Base-by-base conservation (phyloP, 1,140 invertebrate genomes). In the Caenorhabditis briggsae region DNA sequence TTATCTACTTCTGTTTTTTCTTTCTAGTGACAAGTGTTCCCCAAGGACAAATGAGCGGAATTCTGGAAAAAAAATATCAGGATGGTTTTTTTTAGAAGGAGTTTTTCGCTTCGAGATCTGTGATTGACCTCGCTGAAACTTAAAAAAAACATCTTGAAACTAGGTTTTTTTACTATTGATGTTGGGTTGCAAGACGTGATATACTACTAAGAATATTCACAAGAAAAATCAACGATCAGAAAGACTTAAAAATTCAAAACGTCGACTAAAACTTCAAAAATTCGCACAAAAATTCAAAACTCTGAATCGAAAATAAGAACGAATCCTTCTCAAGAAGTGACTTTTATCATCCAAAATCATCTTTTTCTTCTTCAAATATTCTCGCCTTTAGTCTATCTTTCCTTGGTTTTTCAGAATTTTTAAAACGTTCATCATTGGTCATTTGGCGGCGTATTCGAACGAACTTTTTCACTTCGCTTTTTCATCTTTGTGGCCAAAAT, bases 361-460 rank as follows among this genome's bases (percentile, higher is more conserved):
- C 55, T n/a, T 82, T 56, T 23, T 48, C 23, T 18, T n/a, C 41
- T 43, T 46, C 23, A 14, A 58, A 58, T 83, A 53, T 59, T 55
- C 23, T 33, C 78, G 11, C 20, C 23, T 11, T 43, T 23, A 7
- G 5, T 53, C 20, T 12, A 41, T 61, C 82, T 20, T 83, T 59
- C 58, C 58, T 20, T 58, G n/a, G 7, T n/a, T 59, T 20, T 83
- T 83, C 46, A 33, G 18, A 59, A 33, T 83, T 83, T 58, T 59
- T 33, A 58, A 83, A 58, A 59, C 58, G 33, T 46, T 59, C 58
- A 59, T 83, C 82, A 59, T 83, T 61, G 53, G 16, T 59, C 82
- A 59, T 83, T 25, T 23, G 23, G 43, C 23, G 12, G 18, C 33
- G 33, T 33, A 33, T 33, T 25, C 58, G 58, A 83, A 59, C 43